Evolutionary conservation across 2,888 invertebrate genomes (phyloP).

Genomic region (Prosapia bicincta): DNA sequence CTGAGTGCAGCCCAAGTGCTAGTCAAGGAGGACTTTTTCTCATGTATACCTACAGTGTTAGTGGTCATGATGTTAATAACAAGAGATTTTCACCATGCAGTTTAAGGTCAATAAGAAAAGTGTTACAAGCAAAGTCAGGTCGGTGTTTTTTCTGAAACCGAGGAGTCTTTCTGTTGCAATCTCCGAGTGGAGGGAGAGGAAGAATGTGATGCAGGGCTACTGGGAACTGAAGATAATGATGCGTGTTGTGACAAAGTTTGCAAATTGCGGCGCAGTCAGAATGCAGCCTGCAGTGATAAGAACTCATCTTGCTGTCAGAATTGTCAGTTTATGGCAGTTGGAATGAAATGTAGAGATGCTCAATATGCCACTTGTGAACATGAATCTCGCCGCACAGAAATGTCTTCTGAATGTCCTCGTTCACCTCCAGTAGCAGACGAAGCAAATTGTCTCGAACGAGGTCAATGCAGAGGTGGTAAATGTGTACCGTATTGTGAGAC

Average conservation of each 20-base stretch:
- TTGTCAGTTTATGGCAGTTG: conserved; percentile 80
- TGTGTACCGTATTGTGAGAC: conserved; percentile 96
- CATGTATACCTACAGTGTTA: conserved; percentile 96
- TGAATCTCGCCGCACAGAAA: conserved; percentile 85
- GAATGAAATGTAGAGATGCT: conserved; percentile 84
- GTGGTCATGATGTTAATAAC: conserved; percentile 94
- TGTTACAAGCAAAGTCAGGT: conserved; percentile 87
- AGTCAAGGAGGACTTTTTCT: conserved; percentile 92
- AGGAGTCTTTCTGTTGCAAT: conserved; percentile 96
- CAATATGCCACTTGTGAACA: conserved; percentile 91
- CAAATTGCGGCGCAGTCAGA: conserved; percentile 72
- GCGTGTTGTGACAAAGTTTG: conserved; percentile 93
- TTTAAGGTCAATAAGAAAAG: conserved; percentile 86
- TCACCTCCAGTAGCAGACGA: conserved; percentile 84
- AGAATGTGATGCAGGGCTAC: conserved; percentile 92
- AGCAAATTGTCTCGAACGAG: conserved; percentile 86
- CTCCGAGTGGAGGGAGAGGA: conserved; percentile 92
- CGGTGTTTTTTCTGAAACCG: conserved; percentile 90
- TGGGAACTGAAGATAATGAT: conserved; percentile 91
- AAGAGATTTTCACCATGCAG: conserved; percentile 97
- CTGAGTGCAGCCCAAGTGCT: conserved; percentile 92
- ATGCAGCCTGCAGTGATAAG: conserved; percentile 93
- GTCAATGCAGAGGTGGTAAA: conserved; percentile 84
- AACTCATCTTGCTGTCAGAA: conserved; percentile 94
- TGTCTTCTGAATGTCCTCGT: conserved; percentile 73